A percentile compares a stretch with the other conserved stretches of the same genome.
phyloP scores from a whole-genome alignment of 2,888 invertebrate species.

The Ceramica pisi region DNA sequence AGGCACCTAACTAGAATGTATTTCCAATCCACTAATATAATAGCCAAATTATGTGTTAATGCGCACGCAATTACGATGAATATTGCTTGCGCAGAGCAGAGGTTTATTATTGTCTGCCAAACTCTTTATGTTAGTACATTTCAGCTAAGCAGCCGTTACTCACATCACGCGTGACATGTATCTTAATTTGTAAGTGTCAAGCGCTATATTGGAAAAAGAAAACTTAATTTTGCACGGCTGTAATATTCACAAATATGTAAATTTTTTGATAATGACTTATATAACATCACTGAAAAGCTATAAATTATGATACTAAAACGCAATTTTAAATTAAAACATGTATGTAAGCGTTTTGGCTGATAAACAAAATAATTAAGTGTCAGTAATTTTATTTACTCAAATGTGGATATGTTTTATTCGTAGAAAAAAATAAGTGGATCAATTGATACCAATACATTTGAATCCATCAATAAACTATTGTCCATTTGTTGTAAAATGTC shows the following conservation, averaged over 20 bases:
- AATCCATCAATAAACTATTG: conserved; percentile 12
- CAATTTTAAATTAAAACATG: not conserved
- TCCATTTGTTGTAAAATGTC: conserved; percentile 45
- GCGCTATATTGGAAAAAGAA: not conserved
- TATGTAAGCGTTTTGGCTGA: conserved; percentile 3
- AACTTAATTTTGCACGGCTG: not conserved
- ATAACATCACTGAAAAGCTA: conserved; percentile 6
- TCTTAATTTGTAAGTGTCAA: conserved; percentile 2
- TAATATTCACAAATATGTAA: conserved; percentile 6
- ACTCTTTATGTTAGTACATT: not conserved
- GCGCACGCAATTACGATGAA: not conserved
- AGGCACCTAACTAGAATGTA: not conserved
- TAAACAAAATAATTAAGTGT: not conserved
- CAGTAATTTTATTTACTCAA: conserved; percentile 9
- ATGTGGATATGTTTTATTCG: conserved; percentile 4
- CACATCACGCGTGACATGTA: not conserved
- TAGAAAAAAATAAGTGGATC: not conserved
- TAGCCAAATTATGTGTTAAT: not conserved
- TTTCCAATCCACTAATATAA: not conserved
- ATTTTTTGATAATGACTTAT: conserved; percentile 8
- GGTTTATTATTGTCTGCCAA: not conserved
- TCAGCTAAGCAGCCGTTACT: not conserved
- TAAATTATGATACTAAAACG: not conserved
- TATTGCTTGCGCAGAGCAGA: not conserved
- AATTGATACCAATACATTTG: conserved; percentile 18